Conservation (phyloP, 2,113 vertebrate genomes). For the Paramisgurnus dabryanus region DNA sequence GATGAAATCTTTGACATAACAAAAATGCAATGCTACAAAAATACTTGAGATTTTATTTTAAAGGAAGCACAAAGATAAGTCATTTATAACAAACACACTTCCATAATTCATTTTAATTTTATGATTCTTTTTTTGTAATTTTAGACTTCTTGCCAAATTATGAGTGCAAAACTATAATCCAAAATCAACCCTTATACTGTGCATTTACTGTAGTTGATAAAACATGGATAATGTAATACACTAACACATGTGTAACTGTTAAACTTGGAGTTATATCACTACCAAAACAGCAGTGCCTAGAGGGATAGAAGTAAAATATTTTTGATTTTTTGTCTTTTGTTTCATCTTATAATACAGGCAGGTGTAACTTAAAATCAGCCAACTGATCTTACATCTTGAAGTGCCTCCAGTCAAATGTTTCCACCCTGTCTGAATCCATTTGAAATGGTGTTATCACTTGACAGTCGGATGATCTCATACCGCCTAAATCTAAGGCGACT, state of each 20-base stretch:
- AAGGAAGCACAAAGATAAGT: too few relatives aligned
- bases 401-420: slow-evolving; percentile 23
- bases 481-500: neutral
- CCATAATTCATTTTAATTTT: too few relatives aligned
- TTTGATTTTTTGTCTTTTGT: neutral
- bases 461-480: slow-evolving; percentile 5
- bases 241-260: neutral
- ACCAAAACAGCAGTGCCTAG: neutral
- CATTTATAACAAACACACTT: too few relatives aligned
- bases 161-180: neutral
- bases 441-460: slow-evolving; percentile 5
- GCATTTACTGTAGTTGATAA: neutral
- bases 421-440: neutral
- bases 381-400: neutral
- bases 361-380: neutral
- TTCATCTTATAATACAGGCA: neutral
- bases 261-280: neutral
- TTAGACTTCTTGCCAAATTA: neutral
- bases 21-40: too few relatives aligned
- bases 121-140: too few relatives aligned
- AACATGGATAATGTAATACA: neutral
- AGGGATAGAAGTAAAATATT: neutral
- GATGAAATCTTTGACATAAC: too few relatives aligned
- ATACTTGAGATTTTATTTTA: neutral
- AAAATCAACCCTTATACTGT: neutral